Percentiles rank a stretch among this genome's conserved stretches.
Conservation (phyloP, 2,797 vertebrate genomes). For the Parauchenoglanis ngamensis region DNA sequence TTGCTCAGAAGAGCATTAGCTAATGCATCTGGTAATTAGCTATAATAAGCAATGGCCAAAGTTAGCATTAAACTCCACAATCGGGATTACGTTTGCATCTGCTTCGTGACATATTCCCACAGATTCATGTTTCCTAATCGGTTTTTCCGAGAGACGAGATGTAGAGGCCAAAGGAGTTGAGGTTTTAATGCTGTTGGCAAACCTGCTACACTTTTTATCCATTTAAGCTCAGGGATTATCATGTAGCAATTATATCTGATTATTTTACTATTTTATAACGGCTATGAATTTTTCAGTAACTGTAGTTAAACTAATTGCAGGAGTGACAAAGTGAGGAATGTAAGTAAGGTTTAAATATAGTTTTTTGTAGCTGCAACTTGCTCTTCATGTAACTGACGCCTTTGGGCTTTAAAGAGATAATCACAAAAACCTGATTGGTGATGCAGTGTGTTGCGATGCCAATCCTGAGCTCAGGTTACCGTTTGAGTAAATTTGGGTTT, state of each 20-base stretch:
- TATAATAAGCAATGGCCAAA: conserved; percentile 15
- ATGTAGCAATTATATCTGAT: not conserved
- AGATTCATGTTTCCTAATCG: conserved; percentile 10
- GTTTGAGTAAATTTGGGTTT: not conserved
- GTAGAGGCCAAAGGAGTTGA: not conserved
- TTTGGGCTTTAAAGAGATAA: not conserved
- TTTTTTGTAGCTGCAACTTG: not conserved
- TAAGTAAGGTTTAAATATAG: not conserved
- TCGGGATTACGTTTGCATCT: not conserved
- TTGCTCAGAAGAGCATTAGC: conserved; percentile 34
- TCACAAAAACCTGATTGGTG: not conserved
- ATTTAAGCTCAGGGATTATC: not conserved
- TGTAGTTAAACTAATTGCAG: not conserved
- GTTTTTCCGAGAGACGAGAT: not conserved
- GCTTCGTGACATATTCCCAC: conserved; percentile 8
- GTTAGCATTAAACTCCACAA: conserved; percentile 33
- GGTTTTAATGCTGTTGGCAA: not conserved
- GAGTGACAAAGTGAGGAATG: not conserved
- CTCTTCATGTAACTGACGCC: not conserved
- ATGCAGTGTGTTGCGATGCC: not conserved
- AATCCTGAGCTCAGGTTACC: conserved; percentile 7
- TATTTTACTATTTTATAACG: not conserved
- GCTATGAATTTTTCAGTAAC: not conserved
- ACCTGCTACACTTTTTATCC: not conserved
- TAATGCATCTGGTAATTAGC: conserved; percentile 34